Base-by-base conservation (phyloP, 2,888 invertebrate genomes). In the Microctonus brassicae region DNA sequence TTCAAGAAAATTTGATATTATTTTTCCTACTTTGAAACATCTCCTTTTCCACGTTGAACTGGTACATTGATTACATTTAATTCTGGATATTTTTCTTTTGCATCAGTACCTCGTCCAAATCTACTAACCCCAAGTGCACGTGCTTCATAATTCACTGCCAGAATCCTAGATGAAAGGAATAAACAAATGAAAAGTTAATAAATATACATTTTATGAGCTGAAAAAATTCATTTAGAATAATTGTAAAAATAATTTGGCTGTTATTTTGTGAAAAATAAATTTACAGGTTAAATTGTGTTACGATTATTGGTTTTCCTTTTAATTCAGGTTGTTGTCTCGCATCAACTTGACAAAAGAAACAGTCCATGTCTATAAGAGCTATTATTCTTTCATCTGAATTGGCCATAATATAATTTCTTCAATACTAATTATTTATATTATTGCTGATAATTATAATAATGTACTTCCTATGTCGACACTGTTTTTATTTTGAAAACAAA, bases 341-440 rank as follows among this genome's bases (percentile, higher is more conserved):
- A 89, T 99, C 99, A 1, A 99, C 99, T 91, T 99, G 99, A 81
- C 98, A 99, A 88, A 97, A 99, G 89, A 99, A 99, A 88, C 98
- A 98, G 87, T 99, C 99, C 99, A 99, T 99, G 86, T 99, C 99
- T 62, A 99, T 94, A 63, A 99, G 90, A 53, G 95, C 93, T 20
- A 99, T 90, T 22, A 97, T 90, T 77, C 94, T 89, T 75, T 92
- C 91, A 34, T 81, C 83, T 76, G 89, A 88, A 75, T 83, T 85
- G 62, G 90, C 87, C 90, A 90, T 90, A n/a, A n/a, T n/a, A n/a
- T n/a, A n/a, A n/a, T n/a, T n/a, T n/a, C n/a, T n/a, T n/a, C n/a
- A n/a, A n/a, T n/a, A n/a, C n/a, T n/a, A n/a, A n/a, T n/a, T n/a
- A n/a, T n/a, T n/a, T n/a, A n/a, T n/a, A n/a, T n/a, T n/a, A n/a